phyloP scores from a whole-genome alignment of 37 sponge, comb jelly and placozoan species.

The Cladorhizidae sp. region DNA sequence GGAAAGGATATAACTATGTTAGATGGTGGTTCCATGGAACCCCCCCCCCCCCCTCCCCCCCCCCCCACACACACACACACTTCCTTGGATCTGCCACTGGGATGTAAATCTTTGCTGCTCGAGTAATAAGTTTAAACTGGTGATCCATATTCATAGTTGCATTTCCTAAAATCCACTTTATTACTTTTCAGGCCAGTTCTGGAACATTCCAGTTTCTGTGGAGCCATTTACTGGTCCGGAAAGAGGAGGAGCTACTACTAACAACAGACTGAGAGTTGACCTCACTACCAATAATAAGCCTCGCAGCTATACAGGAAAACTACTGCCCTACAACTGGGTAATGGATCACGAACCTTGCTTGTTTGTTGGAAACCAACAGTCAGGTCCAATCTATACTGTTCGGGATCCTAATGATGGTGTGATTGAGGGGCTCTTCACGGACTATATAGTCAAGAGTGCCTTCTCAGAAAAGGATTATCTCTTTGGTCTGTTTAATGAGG shows the following conservation, averaged over 20 bases:
- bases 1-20: not conserved
- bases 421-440: conserved; percentile 52
- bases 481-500: conserved; percentile 11
- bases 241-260: not conserved
- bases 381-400: conserved; percentile 36
- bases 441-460: not conserved
- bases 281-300: not conserved
- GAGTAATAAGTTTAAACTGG: not conserved
- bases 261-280: not conserved
- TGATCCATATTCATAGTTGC: not conserved
- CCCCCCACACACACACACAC: no score
- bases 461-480: not conserved
- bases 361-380: conserved; percentile 53
- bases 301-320: conserved; percentile 31
- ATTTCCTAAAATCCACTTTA: no score
- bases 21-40: no score
- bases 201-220: conserved; percentile 66
- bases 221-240: conserved; percentile 14
- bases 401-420: conserved; percentile 32
- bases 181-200: conserved; percentile 74
- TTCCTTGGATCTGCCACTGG: no score
- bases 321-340: conserved; percentile 39
- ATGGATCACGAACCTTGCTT: conserved; percentile 23
- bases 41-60: no score
- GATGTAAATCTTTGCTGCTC: no score